phyloP scores from a whole-genome alignment of 2,797 vertebrate genomes.

The Pristis pectinata region DNA sequence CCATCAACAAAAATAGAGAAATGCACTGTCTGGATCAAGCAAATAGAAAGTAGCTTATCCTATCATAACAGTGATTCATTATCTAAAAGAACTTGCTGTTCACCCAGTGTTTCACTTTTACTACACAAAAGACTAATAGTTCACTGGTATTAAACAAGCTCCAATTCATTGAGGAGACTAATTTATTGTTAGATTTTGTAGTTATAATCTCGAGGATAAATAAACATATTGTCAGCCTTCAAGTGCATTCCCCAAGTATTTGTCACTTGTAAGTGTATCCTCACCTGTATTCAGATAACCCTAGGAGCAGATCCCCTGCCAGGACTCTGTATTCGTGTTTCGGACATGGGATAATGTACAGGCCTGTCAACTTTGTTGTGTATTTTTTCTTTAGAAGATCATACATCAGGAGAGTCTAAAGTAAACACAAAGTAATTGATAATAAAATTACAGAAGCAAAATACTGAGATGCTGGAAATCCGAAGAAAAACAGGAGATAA shows the following conservation, averaged over 20 bases:
- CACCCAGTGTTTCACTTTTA: neutral
- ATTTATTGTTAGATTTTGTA: neutral
- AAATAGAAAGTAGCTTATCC: neutral
- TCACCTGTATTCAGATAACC: slow-evolving; percentile 58
- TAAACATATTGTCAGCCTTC: neutral
- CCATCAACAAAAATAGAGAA: neutral
- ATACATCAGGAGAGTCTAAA: slow-evolving; percentile 54
- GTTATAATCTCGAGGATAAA: neutral
- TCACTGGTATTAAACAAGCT: neutral
- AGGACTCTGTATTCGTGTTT: slow-evolving; percentile 55
- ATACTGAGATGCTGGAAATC: too few species aligned
- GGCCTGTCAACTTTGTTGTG: slow-evolving; percentile 54
- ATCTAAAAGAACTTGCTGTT: neutral
- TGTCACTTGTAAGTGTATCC: slow-evolving; percentile 13
- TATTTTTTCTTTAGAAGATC: slow-evolving; percentile 57
- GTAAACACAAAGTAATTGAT: neutral
- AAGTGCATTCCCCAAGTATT: slow-evolving; percentile 10
- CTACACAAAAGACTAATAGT: neutral
- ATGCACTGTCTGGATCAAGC: neutral
- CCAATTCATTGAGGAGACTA: neutral
- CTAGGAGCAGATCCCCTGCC: slow-evolving; percentile 51
- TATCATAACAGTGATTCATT: neutral
- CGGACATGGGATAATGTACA: slow-evolving; percentile 52
- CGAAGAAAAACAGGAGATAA: too few species aligned
- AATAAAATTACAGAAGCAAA: neutral